Percentiles rank a stretch among this genome's conserved stretches.
phyloP scores from a whole-genome alignment of 1,140 invertebrate species.

The Aporrectodea caliginosa region DNA sequence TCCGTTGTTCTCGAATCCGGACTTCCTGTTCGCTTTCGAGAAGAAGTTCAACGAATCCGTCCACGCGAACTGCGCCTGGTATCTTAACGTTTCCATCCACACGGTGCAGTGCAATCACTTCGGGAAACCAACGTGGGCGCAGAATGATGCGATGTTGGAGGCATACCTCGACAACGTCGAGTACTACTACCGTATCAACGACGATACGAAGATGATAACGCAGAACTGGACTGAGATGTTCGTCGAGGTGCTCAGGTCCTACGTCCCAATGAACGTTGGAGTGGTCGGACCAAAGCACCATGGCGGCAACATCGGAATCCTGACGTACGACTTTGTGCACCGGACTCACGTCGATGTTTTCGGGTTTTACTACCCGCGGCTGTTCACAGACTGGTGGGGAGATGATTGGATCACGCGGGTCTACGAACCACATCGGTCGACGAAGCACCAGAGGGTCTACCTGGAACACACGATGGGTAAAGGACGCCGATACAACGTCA shows the following conservation, averaged over 20 bases:
- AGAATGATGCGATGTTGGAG: slow-evolving; percentile 21
- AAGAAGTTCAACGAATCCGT: not conserved
- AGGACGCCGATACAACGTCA: slow-evolving; percentile 19
- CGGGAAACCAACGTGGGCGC: slow-evolving; percentile 11
- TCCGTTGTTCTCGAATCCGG: not conserved
- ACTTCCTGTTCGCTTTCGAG: not conserved
- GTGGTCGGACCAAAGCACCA: slow-evolving; percentile 1
- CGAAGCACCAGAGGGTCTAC: slow-evolving; percentile 3
- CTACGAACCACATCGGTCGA: not conserved
- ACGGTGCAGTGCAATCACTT: slow-evolving; percentile 10
- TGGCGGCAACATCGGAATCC: not conserved
- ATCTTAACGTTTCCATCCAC: not conserved
- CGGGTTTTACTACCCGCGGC: slow-evolving; percentile 9
- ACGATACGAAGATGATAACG: not conserved
- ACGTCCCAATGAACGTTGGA: not conserved
- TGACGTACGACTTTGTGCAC: slow-evolving; percentile 8
- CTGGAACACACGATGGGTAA: slow-evolving; percentile 18
- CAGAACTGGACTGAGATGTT: not conserved
- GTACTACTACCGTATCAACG: slow-evolving; percentile 7
- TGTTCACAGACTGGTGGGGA: slow-evolving; percentile 17
- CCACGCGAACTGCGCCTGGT: not conserved
- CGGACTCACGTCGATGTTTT: slow-evolving; percentile 4
- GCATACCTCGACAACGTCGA: slow-evolving; percentile 16
- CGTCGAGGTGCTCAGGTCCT: not conserved
- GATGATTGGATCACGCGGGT: slow-evolving; percentile 4